These are phyloP conservation scores for Condylura cristata DNA, from an alignment of 2,113 vertebrate species.

Conservation along the genomic window DNA sequence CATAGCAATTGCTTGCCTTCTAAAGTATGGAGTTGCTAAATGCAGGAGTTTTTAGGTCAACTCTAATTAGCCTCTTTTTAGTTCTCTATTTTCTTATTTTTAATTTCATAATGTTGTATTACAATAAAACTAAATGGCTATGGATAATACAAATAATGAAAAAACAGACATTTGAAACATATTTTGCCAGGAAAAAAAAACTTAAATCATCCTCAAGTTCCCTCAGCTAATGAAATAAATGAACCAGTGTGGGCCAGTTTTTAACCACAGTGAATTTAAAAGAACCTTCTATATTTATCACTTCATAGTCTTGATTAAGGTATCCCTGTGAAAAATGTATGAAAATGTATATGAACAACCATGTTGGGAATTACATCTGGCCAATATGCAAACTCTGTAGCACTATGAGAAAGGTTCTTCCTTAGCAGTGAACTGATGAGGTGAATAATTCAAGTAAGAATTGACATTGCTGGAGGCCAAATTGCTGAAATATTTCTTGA, in stretches of 20 bases:
- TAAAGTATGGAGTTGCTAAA: background rate
- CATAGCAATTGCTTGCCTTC: background rate
- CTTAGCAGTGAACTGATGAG: constrained; percentile 65
- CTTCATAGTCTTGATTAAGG: background rate
- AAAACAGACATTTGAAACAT: background rate
- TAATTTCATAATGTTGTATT: background rate
- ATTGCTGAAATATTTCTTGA: constrained; percentile 80
- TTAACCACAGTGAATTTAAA: background rate
- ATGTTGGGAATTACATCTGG: background rate
- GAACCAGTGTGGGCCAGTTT: background rate
- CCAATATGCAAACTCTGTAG: constrained; percentile 65
- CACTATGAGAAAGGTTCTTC: constrained; percentile 35
- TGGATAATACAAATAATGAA: background rate
- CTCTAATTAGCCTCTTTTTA: background rate
- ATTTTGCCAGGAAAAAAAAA: constrained; percentile 6
- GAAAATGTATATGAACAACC: background rate
- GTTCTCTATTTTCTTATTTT: background rate
- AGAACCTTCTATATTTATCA: background rate
- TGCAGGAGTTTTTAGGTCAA: background rate
- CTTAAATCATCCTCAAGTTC: background rate
- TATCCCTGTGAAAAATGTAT: constrained; percentile 46
- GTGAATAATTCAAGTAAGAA: constrained; percentile 82
- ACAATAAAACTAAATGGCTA: background rate
- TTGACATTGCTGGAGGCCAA: constrained; percentile 84
- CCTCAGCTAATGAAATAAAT: background rate